phyloP scores from a whole-genome alignment of 2,888 invertebrate species.

The Lochmaea crataegi region DNA sequence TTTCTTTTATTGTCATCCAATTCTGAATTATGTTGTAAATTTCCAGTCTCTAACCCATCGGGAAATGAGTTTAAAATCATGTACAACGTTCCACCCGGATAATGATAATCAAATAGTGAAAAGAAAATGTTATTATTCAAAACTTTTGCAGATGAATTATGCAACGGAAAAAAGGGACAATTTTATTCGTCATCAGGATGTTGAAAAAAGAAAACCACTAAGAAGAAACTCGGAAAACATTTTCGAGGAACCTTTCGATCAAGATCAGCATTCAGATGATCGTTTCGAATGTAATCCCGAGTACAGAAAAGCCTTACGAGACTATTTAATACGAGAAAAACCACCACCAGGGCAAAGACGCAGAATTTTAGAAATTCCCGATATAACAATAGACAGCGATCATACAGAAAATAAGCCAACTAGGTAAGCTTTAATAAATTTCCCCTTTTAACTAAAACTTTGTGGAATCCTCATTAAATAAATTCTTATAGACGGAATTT shows the following conservation, averaged over 20 bases:
- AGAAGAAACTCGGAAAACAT: conserved; percentile 54
- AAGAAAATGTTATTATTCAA: background rate
- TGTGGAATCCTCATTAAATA: too few relatives aligned
- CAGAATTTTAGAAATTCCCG: conserved; percentile 38
- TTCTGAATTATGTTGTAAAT: too few relatives aligned
- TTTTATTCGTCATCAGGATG: conserved; percentile 31
- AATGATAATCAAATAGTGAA: too few relatives aligned
- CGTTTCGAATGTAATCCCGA: conserved; percentile 65
- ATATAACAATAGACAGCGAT: conserved; percentile 24
- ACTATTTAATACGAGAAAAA: conserved; percentile 63
- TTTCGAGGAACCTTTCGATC: conserved; percentile 59
- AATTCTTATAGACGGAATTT: too few relatives aligned
- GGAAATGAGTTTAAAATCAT: too few relatives aligned
- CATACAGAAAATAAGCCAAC: conserved; percentile 36
- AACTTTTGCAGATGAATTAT: conserved; percentile 53
- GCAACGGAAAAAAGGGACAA: conserved; percentile 38
- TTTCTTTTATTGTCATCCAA: too few relatives aligned
- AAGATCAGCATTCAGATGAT: conserved; percentile 65
- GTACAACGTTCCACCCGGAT: too few relatives aligned
- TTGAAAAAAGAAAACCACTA: conserved; percentile 34
- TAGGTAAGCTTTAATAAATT: conserved; percentile 18
- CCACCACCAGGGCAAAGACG: conserved; percentile 34
- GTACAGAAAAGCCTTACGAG: conserved; percentile 65
- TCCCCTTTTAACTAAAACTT: background rate
- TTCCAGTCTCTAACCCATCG: too few relatives aligned